Evolutionary conservation across 2,888 invertebrate species (phyloP), one percentile per base, ranked within the genome.

Genomic region (Erebia aethiops): DNA sequence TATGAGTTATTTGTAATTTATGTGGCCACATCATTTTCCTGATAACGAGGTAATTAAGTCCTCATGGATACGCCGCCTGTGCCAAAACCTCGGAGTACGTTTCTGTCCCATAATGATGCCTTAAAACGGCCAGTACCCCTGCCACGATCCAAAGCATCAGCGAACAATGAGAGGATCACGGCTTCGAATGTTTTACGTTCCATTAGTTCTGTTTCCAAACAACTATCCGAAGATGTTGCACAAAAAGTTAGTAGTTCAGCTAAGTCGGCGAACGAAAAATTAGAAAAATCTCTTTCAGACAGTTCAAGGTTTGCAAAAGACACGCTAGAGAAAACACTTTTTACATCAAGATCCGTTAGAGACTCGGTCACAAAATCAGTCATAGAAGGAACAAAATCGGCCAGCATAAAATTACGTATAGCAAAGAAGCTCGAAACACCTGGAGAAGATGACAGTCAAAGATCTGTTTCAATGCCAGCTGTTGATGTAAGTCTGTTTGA

Each of bases 401-500:
- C 94, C 1, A 94, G 94, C 21, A 92, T 94, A 84, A 86, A 91
- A 86, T 77, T 92, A 52, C 81, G 91, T 1, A 83, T 84, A 57
- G 76, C 82, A 2, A 90, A 84, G 74, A 92, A 86, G 77, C 43
- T 73, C 26, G 89, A 87, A 2, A 76, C 68, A 56, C 62, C 65
- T 14, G 83, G 82, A 56, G 81, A 82, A 35, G 74, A 70, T 10
- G 84, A 87, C 16, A 77, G 84, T 43, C 90, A 91, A 52, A 87
- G 94, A 73, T 94, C 94, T 82, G 90, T 93, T 1, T 95, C 95
- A 0, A 89, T 95, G 92, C 95, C 95, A 11, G 88, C 85, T 21
- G 91, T 89, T 54, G 94, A 95, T 79, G 91, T 94, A 8, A 92
- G 94, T 80, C 87, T 95, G 13, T 96, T 96, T 89, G 95, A 94